Evolutionary conservation across 2,888 invertebrate species (phyloP).

Genomic region (Pseudanteris insignis): DNA sequence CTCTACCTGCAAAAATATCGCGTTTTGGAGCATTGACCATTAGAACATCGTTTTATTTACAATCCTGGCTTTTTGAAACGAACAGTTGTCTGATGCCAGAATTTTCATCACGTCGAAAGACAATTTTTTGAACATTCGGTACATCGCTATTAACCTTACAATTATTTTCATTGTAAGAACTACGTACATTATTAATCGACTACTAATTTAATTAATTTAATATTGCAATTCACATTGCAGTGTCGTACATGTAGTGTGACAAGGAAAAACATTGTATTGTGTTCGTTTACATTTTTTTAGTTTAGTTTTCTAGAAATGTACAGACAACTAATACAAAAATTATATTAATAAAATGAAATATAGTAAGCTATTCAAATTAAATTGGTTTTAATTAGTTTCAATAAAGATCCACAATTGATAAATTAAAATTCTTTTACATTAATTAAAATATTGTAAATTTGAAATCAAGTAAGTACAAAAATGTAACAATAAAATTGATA

Average conservation of each 20-base stretch:
- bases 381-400: too few relatives aligned
- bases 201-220: constrained; percentile 14
- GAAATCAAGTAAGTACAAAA: too few relatives aligned
- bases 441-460: too few relatives aligned
- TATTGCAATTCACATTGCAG: constrained; percentile 32
- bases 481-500: too few relatives aligned
- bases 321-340: too few relatives aligned
- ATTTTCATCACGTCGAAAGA: background rate
- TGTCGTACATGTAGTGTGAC: constrained; percentile 14
- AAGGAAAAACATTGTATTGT: constrained; percentile 1
- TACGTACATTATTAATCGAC: constrained; percentile 27
- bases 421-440: too few relatives aligned
- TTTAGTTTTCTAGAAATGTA: too few relatives aligned
- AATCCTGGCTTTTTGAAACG: constrained; percentile 2
- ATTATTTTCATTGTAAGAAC: constrained; percentile 4
- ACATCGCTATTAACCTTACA: constrained; percentile 1
- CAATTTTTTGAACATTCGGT: constrained; percentile 4
- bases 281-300: too few relatives aligned
- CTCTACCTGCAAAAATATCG: constrained; percentile 25
- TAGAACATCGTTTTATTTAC: constrained; percentile 20
- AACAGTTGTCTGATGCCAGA: background rate
- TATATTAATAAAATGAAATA: too few relatives aligned
- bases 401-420: too few relatives aligned
- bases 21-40: constrained; percentile 18
- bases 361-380: too few relatives aligned